Evolutionary conservation across 1,140 invertebrate genomes (phyloP).

Genomic region (Temnothorax longispinosus): DNA sequence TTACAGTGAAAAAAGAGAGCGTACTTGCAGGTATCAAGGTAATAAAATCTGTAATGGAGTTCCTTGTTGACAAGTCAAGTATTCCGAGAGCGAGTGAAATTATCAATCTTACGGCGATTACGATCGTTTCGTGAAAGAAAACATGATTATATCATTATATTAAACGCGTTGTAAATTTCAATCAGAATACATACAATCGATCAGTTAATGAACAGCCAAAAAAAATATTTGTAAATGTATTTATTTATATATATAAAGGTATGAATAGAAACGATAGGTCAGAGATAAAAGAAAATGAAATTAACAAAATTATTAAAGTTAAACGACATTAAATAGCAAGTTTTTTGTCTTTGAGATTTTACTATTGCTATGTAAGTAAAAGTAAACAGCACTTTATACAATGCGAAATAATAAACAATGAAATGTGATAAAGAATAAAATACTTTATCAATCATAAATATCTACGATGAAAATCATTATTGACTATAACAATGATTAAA

Average conservation of each 20-base stretch:
- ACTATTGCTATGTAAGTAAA: neutral
- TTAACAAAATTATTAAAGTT: neutral
- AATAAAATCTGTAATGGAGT: slow-evolving; percentile 39
- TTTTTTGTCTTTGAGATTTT: neutral
- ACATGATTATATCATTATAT: neutral
- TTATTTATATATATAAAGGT: neutral
- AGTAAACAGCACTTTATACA: neutral
- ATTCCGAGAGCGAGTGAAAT: slow-evolving; percentile 7
- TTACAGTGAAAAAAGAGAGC: slow-evolving; percentile 13
- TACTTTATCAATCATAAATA: neutral
- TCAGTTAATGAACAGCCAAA: neutral
- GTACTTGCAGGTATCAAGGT: neutral
- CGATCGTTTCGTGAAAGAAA: neutral
- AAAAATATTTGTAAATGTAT: neutral
- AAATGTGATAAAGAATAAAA: neutral
- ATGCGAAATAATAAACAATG: neutral
- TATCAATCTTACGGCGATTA: slow-evolving; percentile 25
- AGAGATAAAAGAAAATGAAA: neutral
- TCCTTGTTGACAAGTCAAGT: slow-evolving; percentile 12
- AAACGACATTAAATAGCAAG: neutral
- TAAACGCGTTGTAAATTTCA: neutral
- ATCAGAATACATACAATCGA: neutral
- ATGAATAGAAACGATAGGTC: neutral
- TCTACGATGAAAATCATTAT: neutral
- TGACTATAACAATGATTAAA: neutral